Conservation (phyloP, 2,113 vertebrate genomes). For the Otocyon megalotis region DNA sequence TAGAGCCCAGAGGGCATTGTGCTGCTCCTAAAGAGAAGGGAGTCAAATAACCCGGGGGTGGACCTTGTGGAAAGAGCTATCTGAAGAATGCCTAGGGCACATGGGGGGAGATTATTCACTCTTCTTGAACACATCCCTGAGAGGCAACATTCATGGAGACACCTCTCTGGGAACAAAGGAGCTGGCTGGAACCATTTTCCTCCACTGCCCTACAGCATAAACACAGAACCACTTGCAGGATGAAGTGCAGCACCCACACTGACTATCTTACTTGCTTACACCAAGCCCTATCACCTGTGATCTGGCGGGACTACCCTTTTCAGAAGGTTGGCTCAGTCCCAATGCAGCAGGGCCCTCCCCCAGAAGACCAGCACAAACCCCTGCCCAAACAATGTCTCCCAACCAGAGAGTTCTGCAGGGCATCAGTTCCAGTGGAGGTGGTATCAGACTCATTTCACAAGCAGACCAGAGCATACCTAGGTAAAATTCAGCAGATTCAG, state of each 20-base stretch:
- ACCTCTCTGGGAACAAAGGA: background rate
- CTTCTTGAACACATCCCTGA: background rate
- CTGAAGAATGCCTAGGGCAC: background rate
- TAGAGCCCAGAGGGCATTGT: background rate
- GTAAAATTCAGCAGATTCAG: background rate
- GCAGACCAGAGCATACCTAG: background rate
- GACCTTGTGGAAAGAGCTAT: background rate
- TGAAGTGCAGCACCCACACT: background rate
- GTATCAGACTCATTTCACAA: background rate
- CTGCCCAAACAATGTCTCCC: background rate
- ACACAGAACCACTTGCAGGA: background rate
- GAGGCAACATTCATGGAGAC: background rate
- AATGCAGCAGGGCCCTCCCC: background rate
- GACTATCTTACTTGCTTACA: background rate
- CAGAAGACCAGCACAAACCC: background rate
- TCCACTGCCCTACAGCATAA: background rate
- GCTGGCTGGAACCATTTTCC: background rate
- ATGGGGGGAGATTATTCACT: background rate
- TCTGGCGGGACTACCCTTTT: background rate
- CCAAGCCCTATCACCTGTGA: background rate
- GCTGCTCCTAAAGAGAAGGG: background rate
- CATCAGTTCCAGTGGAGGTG: background rate
- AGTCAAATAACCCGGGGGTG: background rate
- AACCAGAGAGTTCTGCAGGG: background rate
- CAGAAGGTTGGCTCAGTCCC: background rate